Evolutionary conservation across 1,140 invertebrate species (phyloP).

Genomic region (Nasonia longicornis): DNA sequence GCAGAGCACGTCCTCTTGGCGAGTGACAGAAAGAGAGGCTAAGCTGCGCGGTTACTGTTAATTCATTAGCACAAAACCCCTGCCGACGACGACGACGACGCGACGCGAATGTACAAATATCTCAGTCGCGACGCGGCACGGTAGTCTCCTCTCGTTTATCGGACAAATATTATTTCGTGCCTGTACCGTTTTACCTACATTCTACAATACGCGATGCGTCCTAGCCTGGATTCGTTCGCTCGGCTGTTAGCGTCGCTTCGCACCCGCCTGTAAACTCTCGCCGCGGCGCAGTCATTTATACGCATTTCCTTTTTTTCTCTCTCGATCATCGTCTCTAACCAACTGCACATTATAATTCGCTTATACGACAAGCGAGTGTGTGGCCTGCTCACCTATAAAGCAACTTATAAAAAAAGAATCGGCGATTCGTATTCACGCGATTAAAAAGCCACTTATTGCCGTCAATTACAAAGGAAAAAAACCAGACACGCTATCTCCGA

Average conservation of each 20-base stretch:
- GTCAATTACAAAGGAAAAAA: neutral
- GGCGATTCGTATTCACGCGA: neutral
- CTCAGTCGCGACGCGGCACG: neutral
- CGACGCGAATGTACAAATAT: neutral
- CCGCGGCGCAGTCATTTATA: neutral
- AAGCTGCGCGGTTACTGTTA: neutral
- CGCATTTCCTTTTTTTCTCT: neutral
- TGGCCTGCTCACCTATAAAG: too few species aligned
- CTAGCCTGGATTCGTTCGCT: slow-evolving; percentile 21
- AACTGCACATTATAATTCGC: neutral
- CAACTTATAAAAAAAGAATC: neutral
- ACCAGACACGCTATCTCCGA: neutral
- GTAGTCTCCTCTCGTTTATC: slow-evolving; percentile 46
- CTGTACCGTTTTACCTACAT: slow-evolving; percentile 54
- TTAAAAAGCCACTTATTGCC: neutral
- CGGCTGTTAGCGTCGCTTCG: neutral
- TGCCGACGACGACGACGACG: neutral
- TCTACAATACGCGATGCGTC: slow-evolving; percentile 34
- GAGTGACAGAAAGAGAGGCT: too few species aligned
- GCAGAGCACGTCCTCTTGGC: neutral
- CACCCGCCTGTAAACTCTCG: slow-evolving; percentile 17
- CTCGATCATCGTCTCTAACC: neutral
- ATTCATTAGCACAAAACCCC: neutral
- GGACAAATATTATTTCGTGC: slow-evolving; percentile 48
- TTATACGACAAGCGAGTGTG: too few species aligned